phyloP scores from a whole-genome alignment of 2,797 vertebrate genomes.

The Phyllotis vaccarum region DNA sequence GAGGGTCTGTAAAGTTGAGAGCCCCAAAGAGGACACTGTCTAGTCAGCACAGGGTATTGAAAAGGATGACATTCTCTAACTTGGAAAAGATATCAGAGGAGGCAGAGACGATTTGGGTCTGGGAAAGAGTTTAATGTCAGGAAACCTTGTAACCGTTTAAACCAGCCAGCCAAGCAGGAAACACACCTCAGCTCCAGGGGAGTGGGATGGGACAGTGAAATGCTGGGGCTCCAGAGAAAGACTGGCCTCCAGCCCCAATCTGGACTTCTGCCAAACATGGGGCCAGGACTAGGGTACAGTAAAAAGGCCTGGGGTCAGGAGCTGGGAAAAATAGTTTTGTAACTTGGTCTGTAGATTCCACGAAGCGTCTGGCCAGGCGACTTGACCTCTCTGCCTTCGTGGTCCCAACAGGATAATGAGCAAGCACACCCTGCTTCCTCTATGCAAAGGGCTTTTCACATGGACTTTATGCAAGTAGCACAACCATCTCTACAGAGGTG shows the following conservation, averaged over 20 bases:
- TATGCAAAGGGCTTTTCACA: background rate
- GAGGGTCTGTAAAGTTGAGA: conserved; percentile 28
- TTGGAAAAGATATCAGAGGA: conserved; percentile 43
- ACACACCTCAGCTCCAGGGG: background rate
- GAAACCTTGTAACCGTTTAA: conserved; percentile 64
- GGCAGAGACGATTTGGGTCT: background rate
- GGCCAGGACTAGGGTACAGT: background rate
- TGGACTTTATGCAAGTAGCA: accelerated
- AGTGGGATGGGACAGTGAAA: background rate
- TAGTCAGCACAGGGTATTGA: background rate
- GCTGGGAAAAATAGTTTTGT: background rate
- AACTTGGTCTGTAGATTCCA: background rate
- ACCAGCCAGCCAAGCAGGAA: conserved; percentile 41
- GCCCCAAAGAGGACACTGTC: background rate
- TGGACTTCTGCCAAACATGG: background rate
- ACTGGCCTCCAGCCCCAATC: background rate
- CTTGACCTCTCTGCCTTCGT: background rate
- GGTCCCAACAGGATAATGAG: background rate
- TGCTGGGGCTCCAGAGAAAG: background rate
- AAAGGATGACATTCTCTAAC: conserved; percentile 41
- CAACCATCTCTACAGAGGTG: background rate
- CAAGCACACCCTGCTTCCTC: background rate
- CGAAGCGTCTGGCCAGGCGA: background rate
- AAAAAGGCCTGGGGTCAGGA: background rate
- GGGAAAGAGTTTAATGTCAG: conserved; percentile 63